These are phyloP conservation scores for Octodon degus DNA, from an alignment of 2,113 vertebrate species.

Conservation along the genomic window DNA sequence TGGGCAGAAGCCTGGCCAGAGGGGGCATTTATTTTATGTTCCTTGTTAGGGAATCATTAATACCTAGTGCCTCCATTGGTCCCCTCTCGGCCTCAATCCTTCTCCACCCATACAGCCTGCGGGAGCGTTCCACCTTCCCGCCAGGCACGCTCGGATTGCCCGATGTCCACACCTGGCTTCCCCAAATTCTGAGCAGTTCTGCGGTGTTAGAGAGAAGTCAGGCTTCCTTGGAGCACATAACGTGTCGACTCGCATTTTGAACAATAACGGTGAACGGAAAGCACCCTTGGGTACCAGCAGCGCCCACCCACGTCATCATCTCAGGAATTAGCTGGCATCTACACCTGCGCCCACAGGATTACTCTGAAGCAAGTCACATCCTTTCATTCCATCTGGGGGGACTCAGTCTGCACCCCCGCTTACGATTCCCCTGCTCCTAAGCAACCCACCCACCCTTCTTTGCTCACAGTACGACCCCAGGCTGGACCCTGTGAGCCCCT, in stretches of 20 bases:
- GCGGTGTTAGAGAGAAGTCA: background rate
- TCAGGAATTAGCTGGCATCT: background rate
- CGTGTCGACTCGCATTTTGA: background rate
- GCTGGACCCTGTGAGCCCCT: background rate
- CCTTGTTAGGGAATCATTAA: background rate
- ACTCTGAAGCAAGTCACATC: background rate
- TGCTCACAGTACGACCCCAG: background rate
- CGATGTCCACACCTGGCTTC: background rate
- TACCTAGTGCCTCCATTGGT: too few species aligned
- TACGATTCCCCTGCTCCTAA: background rate
- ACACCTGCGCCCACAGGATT: background rate
- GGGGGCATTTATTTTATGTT: background rate
- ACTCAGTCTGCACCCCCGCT: background rate
- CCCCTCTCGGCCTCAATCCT: background rate
- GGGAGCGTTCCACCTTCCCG: background rate
- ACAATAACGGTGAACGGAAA: background rate
- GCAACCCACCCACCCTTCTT: background rate
- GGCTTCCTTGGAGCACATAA: background rate
- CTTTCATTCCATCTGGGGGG: background rate
- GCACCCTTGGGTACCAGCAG: background rate
- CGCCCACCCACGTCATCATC: background rate
- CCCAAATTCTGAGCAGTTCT: background rate
- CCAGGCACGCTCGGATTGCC: background rate
- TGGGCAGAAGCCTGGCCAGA: background rate
- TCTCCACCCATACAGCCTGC: background rate